These are phyloP conservation scores for Spodoptera frugiperda DNA, from an alignment of 1,140 invertebrate genomes.

Conservation along the genomic window DNA sequence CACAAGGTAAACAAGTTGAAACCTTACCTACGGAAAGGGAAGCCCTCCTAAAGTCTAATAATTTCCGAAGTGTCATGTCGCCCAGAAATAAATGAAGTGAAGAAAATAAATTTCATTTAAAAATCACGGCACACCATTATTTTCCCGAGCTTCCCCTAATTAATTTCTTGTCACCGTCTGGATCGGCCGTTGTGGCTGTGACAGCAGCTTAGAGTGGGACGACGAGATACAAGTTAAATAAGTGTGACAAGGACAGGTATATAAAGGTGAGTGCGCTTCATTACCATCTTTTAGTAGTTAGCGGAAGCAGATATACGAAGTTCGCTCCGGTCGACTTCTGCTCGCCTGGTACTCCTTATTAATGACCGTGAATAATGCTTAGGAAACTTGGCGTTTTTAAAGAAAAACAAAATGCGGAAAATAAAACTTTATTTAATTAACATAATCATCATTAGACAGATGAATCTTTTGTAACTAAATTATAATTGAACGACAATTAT, in stretches of 20 bases:
- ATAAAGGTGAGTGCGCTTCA: conserved; percentile 79
- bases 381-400: conserved; percentile 44
- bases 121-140: conserved; percentile 84
- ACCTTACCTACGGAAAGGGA: conserved; percentile 67
- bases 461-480: no score
- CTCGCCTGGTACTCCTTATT: conserved; percentile 74
- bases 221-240: conserved; percentile 24
- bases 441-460: neutral
- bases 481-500: no score
- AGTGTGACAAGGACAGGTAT: conserved; percentile 60
- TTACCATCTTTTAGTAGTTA: conserved; percentile 83
- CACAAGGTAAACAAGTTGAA: conserved; percentile 67
- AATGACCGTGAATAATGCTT: conserved; percentile 70
- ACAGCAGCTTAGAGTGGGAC: conserved; percentile 71
- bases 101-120: conserved; percentile 86
- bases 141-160: conserved; percentile 82
- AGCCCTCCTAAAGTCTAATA: conserved; percentile 76
- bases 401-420: conserved; percentile 16
- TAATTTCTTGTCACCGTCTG: conserved; percentile 85
- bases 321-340: conserved; percentile 73
- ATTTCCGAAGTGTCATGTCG: conserved; percentile 84
- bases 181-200: conserved; percentile 77
- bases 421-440: conserved; percentile 40
- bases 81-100: conserved; percentile 83
- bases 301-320: conserved; percentile 77